Conservation (phyloP, 2,113 vertebrate species). For the Thryonomys swinderianus region DNA sequence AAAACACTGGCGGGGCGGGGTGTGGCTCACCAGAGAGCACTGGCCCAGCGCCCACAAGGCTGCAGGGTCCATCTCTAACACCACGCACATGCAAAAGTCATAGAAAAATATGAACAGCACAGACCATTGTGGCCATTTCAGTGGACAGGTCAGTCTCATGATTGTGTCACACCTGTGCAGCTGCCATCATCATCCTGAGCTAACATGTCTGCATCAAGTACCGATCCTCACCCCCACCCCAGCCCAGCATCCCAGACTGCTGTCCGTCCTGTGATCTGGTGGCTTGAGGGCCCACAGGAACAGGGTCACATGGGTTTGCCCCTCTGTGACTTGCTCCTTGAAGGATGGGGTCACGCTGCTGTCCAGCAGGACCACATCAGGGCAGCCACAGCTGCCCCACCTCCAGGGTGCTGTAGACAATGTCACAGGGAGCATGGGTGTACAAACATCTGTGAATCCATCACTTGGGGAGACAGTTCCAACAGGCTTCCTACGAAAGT, state of each 20-base stretch:
- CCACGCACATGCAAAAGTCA: background rate
- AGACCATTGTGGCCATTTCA: rapidly evolving
- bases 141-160: too few species aligned
- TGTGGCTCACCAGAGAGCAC: background rate
- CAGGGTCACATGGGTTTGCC: rapidly evolving
- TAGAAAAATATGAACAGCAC: background rate
- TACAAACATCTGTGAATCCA: rapidly evolving
- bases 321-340: rapidly evolving
- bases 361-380: rapidly evolving
- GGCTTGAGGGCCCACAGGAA: rapidly evolving
- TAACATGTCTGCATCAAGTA: rapidly evolving
- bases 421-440: rapidly evolving
- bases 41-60: too few species aligned
- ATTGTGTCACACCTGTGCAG: rapidly evolving
- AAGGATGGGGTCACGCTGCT: rapidly evolving
- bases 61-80: background rate
- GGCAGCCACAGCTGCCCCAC: rapidly evolving
- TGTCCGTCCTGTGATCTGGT: rapidly evolving
- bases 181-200: background rate
- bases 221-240: rapidly evolving
- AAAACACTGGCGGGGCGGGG: background rate
- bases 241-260: rapidly evolving
- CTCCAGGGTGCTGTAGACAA: rapidly evolving
- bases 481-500: background rate
- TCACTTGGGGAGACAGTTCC: background rate